Base-by-base conservation (phyloP, 2,888 invertebrate genomes). In the Lacanobia oleracea region DNA sequence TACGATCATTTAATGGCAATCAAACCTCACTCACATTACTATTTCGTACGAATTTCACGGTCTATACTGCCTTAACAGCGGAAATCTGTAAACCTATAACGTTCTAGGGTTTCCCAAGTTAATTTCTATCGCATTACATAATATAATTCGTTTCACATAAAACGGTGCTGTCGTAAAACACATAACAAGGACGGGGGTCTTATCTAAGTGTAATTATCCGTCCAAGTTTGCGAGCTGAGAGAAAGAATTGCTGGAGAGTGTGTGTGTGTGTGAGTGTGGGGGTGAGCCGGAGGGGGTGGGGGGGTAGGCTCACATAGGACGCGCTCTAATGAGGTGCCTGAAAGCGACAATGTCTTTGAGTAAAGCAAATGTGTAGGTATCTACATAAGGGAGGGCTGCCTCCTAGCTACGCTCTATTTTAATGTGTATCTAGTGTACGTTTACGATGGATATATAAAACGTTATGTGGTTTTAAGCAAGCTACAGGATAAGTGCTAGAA, bases 281-380 rank as follows among this genome's bases (percentile, higher is more conserved):
- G 77, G 78, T 54, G 75, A 67, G 68, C 51, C 67, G 75, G 72
- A 77, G 77, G 75, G 82, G 82, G 83, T 82, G 84, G 88, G 88
- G 88, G 91, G 92, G 93, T 93, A 94, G 94, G 94, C 95, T 94
- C 95, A 94, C 95, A 94, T 95, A 95, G 95, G 95, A 95, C 95
- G 94, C 94, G 93, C 95, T 95, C 95, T 96, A 96, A 96, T 96
- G 95, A 96, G 95, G 95, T 96, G 95, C 95, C 95, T 95, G 95
- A 95, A 95, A 95, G 95, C 95, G 95, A 95, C 95, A 96, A 95
- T 96, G 95, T 95, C 95, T 95, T 95, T 95, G 94, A 95, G 94
- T 93, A 94, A 94, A 95, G 94, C 95, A 95, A 95, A 95, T 93
- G 94, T 95, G 94, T 95, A 94, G 93, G 93, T 95, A 95, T 95